These are phyloP conservation scores for Phragmatobia fuliginosa DNA, from an alignment of 2,888 invertebrate species.

Conservation along the genomic window DNA sequence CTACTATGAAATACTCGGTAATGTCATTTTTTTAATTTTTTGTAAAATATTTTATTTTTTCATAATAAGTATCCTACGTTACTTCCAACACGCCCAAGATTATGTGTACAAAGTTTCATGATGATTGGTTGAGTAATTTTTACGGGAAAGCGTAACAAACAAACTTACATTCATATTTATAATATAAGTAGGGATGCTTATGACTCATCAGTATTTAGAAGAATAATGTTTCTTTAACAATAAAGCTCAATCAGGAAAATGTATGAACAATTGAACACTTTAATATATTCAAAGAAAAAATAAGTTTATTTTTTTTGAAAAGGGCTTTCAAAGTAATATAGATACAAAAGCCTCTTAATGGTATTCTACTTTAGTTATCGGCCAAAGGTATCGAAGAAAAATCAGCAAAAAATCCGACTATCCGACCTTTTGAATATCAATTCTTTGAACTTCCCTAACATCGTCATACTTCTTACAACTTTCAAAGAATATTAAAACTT, in stretches of 20 bases:
- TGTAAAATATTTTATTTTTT: too few species aligned
- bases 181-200: too few species aligned
- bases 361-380: not conserved
- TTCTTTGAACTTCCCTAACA: slow-evolving; percentile 11
- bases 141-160: too few species aligned
- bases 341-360: not conserved
- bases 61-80: too few species aligned
- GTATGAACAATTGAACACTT: not conserved
- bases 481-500: slow-evolving; percentile 28
- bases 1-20: too few species aligned
- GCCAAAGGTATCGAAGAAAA: slow-evolving; percentile 1
- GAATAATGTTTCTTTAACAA: not conserved
- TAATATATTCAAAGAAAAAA: not conserved
- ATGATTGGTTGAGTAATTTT: too few species aligned
- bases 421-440: slow-evolving; percentile 26
- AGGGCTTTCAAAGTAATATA: not conserved
- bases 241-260: not conserved
- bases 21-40: too few species aligned
- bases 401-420: slow-evolving; percentile 13
- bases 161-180: too few species aligned
- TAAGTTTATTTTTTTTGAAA: not conserved
- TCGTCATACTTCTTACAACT: slow-evolving; percentile 15
- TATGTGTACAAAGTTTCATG: too few species aligned
- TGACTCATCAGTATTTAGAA: not conserved
- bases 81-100: too few species aligned